Conservation (phyloP, 1,140 invertebrate species). For the Drosophila mojavensis region DNA sequence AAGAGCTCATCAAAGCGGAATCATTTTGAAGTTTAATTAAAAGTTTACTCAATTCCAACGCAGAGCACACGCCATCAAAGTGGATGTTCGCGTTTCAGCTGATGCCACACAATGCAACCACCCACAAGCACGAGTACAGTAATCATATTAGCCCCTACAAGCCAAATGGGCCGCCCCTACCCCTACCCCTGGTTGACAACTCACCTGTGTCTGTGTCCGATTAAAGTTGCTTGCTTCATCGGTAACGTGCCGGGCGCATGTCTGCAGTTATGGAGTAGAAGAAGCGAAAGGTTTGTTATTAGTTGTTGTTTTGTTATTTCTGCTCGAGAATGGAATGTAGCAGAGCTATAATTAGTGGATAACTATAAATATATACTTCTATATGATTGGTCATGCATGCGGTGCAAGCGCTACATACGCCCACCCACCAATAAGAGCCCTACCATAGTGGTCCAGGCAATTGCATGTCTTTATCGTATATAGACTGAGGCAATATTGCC, state of each 20-base stretch:
- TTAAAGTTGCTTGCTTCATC: conserved; percentile 78
- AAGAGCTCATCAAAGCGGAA: conserved; percentile 73
- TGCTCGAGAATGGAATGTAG: conserved; percentile 61
- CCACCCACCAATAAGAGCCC: conserved; percentile 45
- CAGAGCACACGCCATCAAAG: conserved; percentile 50
- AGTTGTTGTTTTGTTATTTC: conserved; percentile 40
- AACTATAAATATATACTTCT: conserved; percentile 56
- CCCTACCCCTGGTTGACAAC: conserved; percentile 59
- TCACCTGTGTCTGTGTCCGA: conserved; percentile 78
- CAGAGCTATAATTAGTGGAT: conserved; percentile 69
- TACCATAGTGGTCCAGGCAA: conserved; percentile 35
- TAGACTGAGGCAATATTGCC: conserved; percentile 48
- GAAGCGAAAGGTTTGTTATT: conserved; percentile 46
- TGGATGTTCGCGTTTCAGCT: conserved; percentile 55
- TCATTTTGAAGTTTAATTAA: conserved; percentile 76
- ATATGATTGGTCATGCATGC: conserved; percentile 56
- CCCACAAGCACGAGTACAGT: conserved; percentile 17
- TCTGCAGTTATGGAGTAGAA: conserved; percentile 39
- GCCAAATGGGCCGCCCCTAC: conserved; percentile 47
- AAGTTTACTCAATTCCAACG: conserved; percentile 65
- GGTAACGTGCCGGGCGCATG: conserved; percentile 78
- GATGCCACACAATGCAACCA: conserved; percentile 11
- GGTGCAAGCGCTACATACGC: conserved; percentile 18
- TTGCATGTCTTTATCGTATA: conserved; percentile 33
- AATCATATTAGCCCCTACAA: conserved; percentile 11